phyloP scores from a whole-genome alignment of 2,113 vertebrate species.

The Pipa parva region DNA sequence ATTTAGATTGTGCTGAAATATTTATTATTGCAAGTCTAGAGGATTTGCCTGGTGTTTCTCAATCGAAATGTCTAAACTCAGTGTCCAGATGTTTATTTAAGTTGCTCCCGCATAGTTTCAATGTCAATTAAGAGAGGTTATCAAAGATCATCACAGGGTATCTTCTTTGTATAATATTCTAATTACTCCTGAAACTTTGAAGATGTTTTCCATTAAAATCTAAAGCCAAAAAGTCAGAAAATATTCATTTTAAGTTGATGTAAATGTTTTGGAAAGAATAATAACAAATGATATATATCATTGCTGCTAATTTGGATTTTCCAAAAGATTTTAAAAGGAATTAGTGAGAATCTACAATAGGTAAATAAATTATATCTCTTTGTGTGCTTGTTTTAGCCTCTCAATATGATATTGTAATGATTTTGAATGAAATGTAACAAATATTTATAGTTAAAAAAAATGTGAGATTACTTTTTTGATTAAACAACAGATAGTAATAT shows the following conservation, averaged over 20 bases:
- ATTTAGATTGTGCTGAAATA: constrained; percentile 77
- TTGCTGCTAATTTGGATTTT: neutral
- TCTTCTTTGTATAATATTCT: constrained; percentile 78
- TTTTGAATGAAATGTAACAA: too few relatives aligned
- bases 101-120: constrained; percentile 78
- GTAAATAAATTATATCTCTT: too few relatives aligned
- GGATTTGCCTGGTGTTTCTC: constrained; percentile 86
- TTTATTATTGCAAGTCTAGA: constrained; percentile 90
- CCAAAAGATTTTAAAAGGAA: neutral
- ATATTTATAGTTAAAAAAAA: too few relatives aligned
- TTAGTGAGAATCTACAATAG: too few relatives aligned
- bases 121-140: constrained; percentile 89
- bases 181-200: constrained; percentile 74
- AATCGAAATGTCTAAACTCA: constrained; percentile 79
- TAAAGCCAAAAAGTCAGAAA: constrained; percentile 63
- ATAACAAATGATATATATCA: constrained; percentile 18
- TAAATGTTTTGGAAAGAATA: constrained; percentile 28
- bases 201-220: constrained; percentile 81
- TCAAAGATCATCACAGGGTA: constrained; percentile 85
- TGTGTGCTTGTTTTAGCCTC: too few relatives aligned
- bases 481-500: too few relatives aligned
- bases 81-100: constrained; percentile 83
- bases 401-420: too few relatives aligned
- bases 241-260: constrained; percentile 40
- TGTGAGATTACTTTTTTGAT: too few relatives aligned